These are phyloP conservation scores for Dromococcyx pavoninus DNA, from an alignment of 2,797 vertebrate genomes.

Conservation along the genomic window DNA sequence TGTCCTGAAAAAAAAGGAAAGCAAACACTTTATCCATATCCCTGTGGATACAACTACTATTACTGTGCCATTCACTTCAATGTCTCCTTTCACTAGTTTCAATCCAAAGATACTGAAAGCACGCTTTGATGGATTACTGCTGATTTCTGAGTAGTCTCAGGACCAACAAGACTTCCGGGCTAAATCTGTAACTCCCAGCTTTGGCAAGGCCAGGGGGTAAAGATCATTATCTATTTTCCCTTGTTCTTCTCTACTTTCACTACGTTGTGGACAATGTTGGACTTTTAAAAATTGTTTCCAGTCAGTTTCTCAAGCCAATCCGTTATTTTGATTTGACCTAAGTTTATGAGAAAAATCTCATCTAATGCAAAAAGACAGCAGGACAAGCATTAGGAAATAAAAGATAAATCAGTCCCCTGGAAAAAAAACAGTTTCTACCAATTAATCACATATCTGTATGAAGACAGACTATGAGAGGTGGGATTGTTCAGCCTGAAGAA, in stretches of 20 bases:
- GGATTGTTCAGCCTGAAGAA: neutral
- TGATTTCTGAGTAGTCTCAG: neutral
- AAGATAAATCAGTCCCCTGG: neutral
- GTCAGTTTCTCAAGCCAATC: neutral
- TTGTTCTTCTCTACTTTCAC: neutral
- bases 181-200: neutral
- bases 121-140: neutral
- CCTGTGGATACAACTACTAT: neutral
- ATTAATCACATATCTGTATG: neutral
- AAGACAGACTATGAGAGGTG: neutral
- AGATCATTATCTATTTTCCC: neutral
- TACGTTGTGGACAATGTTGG: rapidly evolving
- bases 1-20: slow-evolving; percentile 10
- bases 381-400: neutral
- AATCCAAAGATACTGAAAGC: neutral
- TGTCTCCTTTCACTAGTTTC: neutral
- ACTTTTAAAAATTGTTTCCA: neutral
- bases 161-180: neutral
- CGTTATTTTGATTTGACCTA: neutral
- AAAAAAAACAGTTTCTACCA: neutral
- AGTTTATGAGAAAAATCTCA: neutral
- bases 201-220: neutral
- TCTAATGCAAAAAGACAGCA: neutral
- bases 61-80: neutral
- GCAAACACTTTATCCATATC: neutral